These are phyloP conservation scores for Climacteris rufus DNA, from an alignment of 2,113 vertebrate species.

Conservation along the genomic window DNA sequence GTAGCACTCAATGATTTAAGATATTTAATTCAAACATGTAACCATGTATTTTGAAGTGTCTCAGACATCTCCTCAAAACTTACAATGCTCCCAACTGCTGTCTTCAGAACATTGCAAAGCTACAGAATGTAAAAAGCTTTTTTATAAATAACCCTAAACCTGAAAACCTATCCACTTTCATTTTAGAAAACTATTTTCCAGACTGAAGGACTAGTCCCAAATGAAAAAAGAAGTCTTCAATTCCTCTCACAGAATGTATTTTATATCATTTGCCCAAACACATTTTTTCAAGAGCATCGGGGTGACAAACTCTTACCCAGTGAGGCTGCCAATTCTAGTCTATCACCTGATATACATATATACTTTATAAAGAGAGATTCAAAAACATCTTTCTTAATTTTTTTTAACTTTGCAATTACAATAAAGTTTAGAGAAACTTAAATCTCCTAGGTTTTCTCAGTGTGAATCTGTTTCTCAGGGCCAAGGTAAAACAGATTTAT, in stretches of 20 bases:
- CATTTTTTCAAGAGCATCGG: background rate
- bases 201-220: background rate
- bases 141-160: slow-evolving; percentile 1
- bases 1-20: background rate
- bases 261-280: background rate
- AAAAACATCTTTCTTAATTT: background rate
- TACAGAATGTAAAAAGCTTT: background rate
- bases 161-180: background rate
- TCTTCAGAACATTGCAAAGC: background rate
- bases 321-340: background rate
- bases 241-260: background rate
- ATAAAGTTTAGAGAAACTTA: background rate
- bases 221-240: background rate
- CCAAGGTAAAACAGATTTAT: background rate
- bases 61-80: background rate
- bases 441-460: background rate
- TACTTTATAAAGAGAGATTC: background rate
- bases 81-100: background rate
- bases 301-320: background rate
- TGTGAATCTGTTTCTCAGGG: background rate
- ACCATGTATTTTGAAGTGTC: background rate
- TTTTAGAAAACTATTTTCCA: background rate
- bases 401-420: background rate
- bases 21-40: background rate
- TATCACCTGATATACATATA: background rate